phyloP scores from a whole-genome alignment of 2,888 invertebrate species.

The Phlogophora meticulosa region DNA sequence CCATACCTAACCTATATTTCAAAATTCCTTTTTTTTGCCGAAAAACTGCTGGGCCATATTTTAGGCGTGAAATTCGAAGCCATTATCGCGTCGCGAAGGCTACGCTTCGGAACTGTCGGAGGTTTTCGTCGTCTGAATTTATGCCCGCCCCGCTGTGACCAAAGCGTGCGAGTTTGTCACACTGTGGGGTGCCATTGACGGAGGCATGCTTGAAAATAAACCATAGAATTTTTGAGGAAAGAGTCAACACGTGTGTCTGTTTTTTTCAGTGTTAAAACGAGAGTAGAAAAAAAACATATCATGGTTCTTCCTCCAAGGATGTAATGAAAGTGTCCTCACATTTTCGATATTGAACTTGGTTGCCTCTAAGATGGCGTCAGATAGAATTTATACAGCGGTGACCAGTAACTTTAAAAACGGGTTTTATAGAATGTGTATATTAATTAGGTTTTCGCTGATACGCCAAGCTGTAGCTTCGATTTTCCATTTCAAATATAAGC shows the following conservation, averaged over 20 bases:
- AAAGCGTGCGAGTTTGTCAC: slow-evolving; percentile 68
- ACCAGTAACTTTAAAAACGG: too few species aligned
- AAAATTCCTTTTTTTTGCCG: slow-evolving; percentile 31
- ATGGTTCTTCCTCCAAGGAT: too few species aligned
- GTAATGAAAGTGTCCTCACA: too few species aligned
- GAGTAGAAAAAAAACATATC: too few species aligned
- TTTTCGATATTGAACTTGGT: too few species aligned
- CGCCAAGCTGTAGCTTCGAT: too few species aligned
- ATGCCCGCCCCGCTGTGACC: slow-evolving; percentile 76
- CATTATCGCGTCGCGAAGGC: slow-evolving; percentile 75
- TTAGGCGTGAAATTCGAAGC: slow-evolving; percentile 74
- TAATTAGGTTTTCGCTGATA: too few species aligned
- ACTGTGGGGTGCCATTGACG: slow-evolving; percentile 54
- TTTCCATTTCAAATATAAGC: too few species aligned
- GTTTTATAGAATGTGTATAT: too few species aligned
- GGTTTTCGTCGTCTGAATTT: slow-evolving; percentile 78
- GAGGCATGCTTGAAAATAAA: slow-evolving; percentile 20
- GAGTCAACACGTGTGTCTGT: not conserved
- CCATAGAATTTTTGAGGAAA: not conserved
- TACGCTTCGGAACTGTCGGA: slow-evolving; percentile 73
- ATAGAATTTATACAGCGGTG: too few species aligned
- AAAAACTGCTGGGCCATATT: slow-evolving; percentile 63
- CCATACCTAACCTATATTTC: slow-evolving; percentile 10
- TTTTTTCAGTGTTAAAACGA: not conserved
- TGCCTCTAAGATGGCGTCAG: too few species aligned